Conservation (phyloP, 1,140 invertebrate genomes). For the Sogatella furcifera region DNA sequence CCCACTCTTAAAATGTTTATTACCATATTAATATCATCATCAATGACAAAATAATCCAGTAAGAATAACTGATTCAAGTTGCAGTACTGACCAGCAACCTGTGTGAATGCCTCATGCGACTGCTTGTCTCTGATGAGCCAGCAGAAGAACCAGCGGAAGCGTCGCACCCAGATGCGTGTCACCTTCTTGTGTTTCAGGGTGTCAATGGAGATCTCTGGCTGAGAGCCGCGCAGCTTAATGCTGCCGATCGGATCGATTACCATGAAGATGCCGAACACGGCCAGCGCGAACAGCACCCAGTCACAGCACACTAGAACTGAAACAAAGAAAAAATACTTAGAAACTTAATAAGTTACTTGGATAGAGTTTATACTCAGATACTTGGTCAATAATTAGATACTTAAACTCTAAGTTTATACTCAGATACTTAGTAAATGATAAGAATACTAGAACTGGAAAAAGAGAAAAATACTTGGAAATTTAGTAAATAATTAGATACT, state of each 20-base stretch:
- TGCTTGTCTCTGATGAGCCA: conserved; percentile 69
- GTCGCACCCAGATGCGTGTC: conserved; percentile 51
- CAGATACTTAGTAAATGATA: too few relatives aligned
- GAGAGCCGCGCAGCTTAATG: conserved; percentile 40
- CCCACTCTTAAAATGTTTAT: too few relatives aligned
- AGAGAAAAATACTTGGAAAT: too few relatives aligned
- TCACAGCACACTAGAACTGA: conserved; percentile 68
- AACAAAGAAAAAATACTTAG: conserved; percentile 25
- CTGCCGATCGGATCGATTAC: conserved; percentile 73
- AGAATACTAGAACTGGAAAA: too few relatives aligned
- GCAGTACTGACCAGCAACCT: conserved; percentile 55
- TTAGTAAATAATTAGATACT: too few relatives aligned
- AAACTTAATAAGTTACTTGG: too few relatives aligned
- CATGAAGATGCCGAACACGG: conserved; percentile 60
- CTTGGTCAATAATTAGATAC: too few relatives aligned
- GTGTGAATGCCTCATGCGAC: conserved; percentile 69
- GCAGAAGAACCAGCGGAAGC: conserved; percentile 68
- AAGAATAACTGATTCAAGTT: too few relatives aligned
- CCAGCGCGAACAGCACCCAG: conserved; percentile 63
- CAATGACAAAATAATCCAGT: too few relatives aligned
- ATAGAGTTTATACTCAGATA: too few relatives aligned
- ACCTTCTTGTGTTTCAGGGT: conserved; percentile 33
- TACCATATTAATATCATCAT: too few relatives aligned
- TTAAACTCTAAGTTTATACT: too few relatives aligned
- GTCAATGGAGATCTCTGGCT: conserved; percentile 28